phyloP scores from a whole-genome alignment of 2,797 vertebrate species.

The Sternarchorhynchus goeldii region DNA sequence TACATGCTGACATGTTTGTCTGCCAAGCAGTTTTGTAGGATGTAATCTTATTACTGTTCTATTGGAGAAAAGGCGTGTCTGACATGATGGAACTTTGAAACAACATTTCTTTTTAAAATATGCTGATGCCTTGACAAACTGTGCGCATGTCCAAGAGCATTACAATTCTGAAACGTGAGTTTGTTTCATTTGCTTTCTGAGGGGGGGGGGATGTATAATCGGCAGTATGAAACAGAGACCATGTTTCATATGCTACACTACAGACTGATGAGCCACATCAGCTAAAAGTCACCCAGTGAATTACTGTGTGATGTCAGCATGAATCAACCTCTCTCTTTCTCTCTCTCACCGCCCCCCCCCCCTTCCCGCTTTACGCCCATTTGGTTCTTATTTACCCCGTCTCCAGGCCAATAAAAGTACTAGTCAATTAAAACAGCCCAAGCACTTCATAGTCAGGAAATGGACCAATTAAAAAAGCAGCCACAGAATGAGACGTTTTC shows the following conservation, averaged over 20 bases:
- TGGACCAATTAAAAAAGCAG: conserved; percentile 75
- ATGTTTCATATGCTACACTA: conserved; percentile 12
- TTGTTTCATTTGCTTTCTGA: conserved; percentile 32
- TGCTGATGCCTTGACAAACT: conserved; percentile 44
- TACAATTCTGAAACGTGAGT: conserved; percentile 34
- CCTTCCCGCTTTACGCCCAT: conserved; percentile 58
- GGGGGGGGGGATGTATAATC: conserved; percentile 1
- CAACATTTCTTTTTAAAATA: conserved; percentile 36
- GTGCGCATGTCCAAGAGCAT: conserved; percentile 36
- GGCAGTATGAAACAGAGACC: conserved; percentile 36
- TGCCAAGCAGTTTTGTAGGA: conserved; percentile 44
- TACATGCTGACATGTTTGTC: conserved; percentile 47
- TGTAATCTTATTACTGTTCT: conserved; percentile 42
- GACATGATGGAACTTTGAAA: conserved; percentile 34
- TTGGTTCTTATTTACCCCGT: conserved; percentile 75
- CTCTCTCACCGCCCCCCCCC: conserved; percentile 17
- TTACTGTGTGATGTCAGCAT: conserved; percentile 24
- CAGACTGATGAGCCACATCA: conserved; percentile 1
- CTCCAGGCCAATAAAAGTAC: conserved; percentile 75
- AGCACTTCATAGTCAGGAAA: conserved; percentile 76
- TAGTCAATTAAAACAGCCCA: conserved; percentile 75
- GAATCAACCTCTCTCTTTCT: conserved; percentile 19
- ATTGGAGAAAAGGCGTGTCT: conserved; percentile 24
- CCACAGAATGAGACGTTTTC: conserved; percentile 56
- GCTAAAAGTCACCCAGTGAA: conserved; percentile 12